Conservation (phyloP, 2,888 invertebrate genomes). For the Colostygia pectinataria region DNA sequence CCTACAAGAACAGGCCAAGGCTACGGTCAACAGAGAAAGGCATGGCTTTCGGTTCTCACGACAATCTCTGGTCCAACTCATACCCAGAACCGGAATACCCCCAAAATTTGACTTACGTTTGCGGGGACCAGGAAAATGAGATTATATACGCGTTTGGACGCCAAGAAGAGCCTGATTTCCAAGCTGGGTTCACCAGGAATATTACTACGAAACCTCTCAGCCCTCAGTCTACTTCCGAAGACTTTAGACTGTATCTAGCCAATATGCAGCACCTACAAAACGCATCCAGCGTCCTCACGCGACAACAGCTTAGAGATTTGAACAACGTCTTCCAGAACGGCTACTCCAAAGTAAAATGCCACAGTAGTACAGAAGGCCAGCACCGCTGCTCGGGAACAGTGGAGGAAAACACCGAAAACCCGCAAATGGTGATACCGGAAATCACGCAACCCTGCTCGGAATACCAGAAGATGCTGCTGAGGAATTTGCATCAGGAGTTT, state of each 20-base stretch:
- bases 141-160: conserved; percentile 76
- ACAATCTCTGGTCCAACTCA: conserved; percentile 78
- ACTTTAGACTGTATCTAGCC: conserved; percentile 87
- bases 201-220: conserved; percentile 86
- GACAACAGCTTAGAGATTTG: conserved; percentile 84
- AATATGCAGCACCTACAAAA: conserved; percentile 89
- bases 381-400: conserved; percentile 66
- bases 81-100: conserved; percentile 67
- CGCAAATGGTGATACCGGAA: conserved; percentile 68
- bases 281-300: conserved; percentile 84
- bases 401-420: conserved; percentile 59
- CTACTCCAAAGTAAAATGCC: conserved; percentile 73
- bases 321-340: conserved; percentile 83
- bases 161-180: conserved; percentile 65
- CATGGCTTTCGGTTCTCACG: conserved; percentile 72
- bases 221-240: conserved; percentile 86
- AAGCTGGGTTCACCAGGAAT: conserved; percentile 73
- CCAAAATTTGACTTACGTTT: conserved; percentile 69
- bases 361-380: conserved; percentile 53
- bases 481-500: conserved; percentile 91
- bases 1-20: conserved; percentile 69
- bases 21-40: conserved; percentile 58
- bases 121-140: conserved; percentile 78
- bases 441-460: conserved; percentile 79
- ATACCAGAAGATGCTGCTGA: conserved; percentile 84